Base-by-base conservation (phyloP, 2,113 vertebrate genomes). In the Eulemur rufifrons region DNA sequence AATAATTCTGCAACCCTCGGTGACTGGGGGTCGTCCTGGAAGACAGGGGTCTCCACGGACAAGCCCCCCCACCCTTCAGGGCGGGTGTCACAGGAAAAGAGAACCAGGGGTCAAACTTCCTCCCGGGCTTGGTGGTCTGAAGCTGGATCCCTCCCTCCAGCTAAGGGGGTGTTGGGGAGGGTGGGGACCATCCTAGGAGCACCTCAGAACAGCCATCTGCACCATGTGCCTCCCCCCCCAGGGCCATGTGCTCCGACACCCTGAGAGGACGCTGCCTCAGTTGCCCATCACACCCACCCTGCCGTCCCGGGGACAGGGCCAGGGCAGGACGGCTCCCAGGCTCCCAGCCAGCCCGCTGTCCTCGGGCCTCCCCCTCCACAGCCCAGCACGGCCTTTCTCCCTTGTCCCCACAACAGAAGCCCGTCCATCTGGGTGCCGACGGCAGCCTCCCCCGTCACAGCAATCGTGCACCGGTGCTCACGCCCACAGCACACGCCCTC, bases 391-490 rank as follows among this genome's bases (percentile, higher is more conserved):
- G 32, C 54, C 76, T 52, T 23, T 66, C 37, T 21, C 34, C 56
- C 14, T 14, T 20, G 6, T 34, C 20, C 56, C n/a, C 5, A 2
- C 13, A n/a, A 52, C 20, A 88, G 17, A 27, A 29, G 17, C 18
- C 27, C 1, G 5, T 18, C 45, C 14, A 10, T 64, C 54, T 21
- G 42, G 23, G 42, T 10, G 29, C 32, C 18, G 13, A 56, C 63
- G 1, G 25, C 3, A 8, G 80, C 29, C 52, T 85, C 45, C 1
- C 25, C 29, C 56, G 29, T 59, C n/a, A 20, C 3, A 59, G 63
- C 18, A 66, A 54, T 3, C 2, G 9, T 1, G 20, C 3, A 1
- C 37, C 8, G 14, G 29, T 2, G 18, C 17, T 20, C 11, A 5
- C 61, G 32, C 39, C 37, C 73, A 37, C 17, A 15, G 18, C 23